These are phyloP conservation scores for Clitarchus hookeri DNA, from an alignment of 2,888 invertebrate species.

Conservation along the genomic window DNA sequence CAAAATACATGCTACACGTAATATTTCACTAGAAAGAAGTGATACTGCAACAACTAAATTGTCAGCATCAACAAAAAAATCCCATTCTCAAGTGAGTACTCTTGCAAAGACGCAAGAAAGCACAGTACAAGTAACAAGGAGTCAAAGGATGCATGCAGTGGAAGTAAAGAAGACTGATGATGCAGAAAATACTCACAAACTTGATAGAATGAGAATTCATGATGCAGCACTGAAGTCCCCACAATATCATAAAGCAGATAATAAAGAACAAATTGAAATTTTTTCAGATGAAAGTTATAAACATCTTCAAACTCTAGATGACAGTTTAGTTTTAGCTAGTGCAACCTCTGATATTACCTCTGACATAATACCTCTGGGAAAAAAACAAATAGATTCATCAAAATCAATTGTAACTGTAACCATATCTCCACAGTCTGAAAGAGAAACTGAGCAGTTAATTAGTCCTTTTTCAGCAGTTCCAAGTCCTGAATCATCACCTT, in stretches of 20 bases:
- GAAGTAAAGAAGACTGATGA: neutral
- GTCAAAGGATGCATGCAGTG: neutral
- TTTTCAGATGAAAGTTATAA: too few species aligned
- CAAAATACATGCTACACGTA: conserved; percentile 31
- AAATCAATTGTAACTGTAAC: neutral
- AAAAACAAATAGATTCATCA: neutral
- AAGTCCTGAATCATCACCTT: conserved; percentile 40
- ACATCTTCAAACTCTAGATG: neutral
- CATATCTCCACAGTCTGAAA: conserved; percentile 16
- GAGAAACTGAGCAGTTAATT: neutral
- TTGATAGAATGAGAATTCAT: neutral
- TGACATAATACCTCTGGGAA: neutral
- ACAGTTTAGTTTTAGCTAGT: neutral
- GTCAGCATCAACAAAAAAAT: neutral
- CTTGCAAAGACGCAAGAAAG: neutral
- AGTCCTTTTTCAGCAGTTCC: conserved; percentile 30
- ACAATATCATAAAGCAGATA: neutral
- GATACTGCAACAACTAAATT: conserved; percentile 35
- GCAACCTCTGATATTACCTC: neutral
- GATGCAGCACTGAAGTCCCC: neutral
- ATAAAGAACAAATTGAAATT: neutral
- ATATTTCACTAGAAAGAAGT: conserved; percentile 39
- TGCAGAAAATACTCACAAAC: neutral
- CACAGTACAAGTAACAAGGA: too few species aligned
- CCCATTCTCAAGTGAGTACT: neutral